Conservation (phyloP, 2,888 invertebrate species). For the Subacronicta megacephala region DNA sequence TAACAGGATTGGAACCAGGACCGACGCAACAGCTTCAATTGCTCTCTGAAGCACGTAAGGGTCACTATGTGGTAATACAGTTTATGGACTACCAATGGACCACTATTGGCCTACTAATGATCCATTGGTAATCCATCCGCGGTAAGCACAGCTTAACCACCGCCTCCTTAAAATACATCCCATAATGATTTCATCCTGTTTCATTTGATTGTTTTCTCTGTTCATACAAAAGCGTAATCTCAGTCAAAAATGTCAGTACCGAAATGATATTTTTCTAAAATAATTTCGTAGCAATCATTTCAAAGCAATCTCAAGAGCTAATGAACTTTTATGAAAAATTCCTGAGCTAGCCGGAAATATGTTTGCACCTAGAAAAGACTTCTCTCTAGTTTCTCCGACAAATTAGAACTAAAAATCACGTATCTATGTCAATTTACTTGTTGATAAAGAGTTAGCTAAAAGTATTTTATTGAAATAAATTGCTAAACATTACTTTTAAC, state of each 20-base stretch:
- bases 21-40: no score
- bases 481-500: conserved; percentile 47
- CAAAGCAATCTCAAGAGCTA: conserved; percentile 22
- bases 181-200: no score
- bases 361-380: conserved; percentile 18
- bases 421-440: conserved; percentile 9
- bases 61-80: no score
- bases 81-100: no score
- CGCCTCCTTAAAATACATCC: no score
- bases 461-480: conserved; percentile 30
- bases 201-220: no score
- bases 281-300: conserved; percentile 20
- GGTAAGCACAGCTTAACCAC: no score
- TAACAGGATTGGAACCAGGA: no score
- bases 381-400: conserved; percentile 10
- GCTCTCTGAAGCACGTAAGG: no score
- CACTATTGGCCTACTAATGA: no score
- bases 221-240: neutral
- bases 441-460: conserved; percentile 28
- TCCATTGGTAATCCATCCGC: no score
- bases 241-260: conserved; percentile 5
- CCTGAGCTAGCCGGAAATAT: conserved; percentile 23
- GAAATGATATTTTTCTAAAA: conserved; percentile 11
- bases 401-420: conserved; percentile 33
- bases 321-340: conserved; percentile 48